These are phyloP conservation scores for Meloe dianella DNA, from an alignment of 2,888 invertebrate species.

Conservation along the genomic window DNA sequence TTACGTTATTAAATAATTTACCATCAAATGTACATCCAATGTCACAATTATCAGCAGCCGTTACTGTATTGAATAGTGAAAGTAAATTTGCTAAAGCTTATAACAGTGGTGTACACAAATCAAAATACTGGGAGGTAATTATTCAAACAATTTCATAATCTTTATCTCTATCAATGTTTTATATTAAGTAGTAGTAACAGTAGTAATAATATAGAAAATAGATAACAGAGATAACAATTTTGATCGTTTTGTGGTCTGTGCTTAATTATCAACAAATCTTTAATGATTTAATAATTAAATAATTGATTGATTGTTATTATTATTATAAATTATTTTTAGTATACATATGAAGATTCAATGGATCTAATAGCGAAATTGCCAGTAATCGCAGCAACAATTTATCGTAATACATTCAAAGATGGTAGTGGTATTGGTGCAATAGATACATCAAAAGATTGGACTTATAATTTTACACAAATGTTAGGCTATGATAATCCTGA, in stretches of 20 bases:
- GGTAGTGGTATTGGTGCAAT: conserved; percentile 88
- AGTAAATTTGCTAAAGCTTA: conserved; percentile 92
- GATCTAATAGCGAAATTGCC: conserved; percentile 94
- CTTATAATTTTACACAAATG: conserved; percentile 90
- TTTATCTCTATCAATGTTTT: too few relatives aligned
- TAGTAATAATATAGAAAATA: too few relatives aligned
- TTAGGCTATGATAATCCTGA: conserved; percentile 83
- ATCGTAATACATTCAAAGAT: conserved; percentile 85
- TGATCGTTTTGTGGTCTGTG: conserved; percentile 20
- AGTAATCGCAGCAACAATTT: conserved; percentile 92
- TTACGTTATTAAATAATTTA: conserved; percentile 89
- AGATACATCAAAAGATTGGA: conserved; percentile 90
- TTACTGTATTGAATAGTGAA: conserved; percentile 90
- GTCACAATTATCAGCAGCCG: conserved; percentile 91
- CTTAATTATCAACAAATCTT: not conserved
- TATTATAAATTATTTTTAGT: conserved; percentile 63
- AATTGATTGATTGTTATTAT: not conserved
- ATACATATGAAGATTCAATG: conserved; percentile 91
- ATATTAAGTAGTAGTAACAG: too few relatives aligned
- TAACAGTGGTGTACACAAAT: conserved; percentile 83
- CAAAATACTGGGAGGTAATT: conserved; percentile 82
- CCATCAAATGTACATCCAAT: conserved; percentile 91
- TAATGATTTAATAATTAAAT: not conserved
- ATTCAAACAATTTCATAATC: not conserved
- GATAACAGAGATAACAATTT: too few relatives aligned